Base-by-base conservation (phyloP, 1,140 invertebrate genomes). In the Marisa cornuarietis region DNA sequence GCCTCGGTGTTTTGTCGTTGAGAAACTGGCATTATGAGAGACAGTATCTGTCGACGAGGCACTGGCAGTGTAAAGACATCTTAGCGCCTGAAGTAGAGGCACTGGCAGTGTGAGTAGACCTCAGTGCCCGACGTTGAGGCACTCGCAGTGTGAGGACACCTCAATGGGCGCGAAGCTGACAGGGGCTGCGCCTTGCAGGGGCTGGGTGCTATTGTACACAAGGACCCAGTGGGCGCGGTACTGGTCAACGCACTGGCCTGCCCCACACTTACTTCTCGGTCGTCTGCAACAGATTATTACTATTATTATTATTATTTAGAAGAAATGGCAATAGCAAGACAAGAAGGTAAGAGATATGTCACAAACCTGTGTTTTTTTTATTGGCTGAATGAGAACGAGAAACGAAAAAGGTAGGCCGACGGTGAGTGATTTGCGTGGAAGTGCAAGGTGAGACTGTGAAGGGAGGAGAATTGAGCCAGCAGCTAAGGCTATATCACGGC, bases 101-200 rank as follows among this genome's bases (percentile, higher is more conserved):
- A 78, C 1, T 63, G 9, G 20, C 49, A 78, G 49, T 31, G 18
- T 24, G 54, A 49, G n/a, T 9, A n/a, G 0, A 54, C 6, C 24
- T 78, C 63, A 79, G 24, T 79, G 76, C 8, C 83, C 83, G 16
- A 84, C 66, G 63, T 84, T 84, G 20, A 84, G 22, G 76, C 83
- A 84, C 72, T 84, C 83, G 66, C 83, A 84, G 71, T 84, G 83
- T 16, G 83, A 84, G 2, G 81, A 81, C 10, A 84, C 80, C 63
- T 82, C 79, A n/a, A 82, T 82, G 42, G 83, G 75, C 16, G 73
- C 65, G 66, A 84, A 84, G 65, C 79, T 84, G 77, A 84, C 83
- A 5, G 83, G 83, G 3, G 81, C 79, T 9, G 76, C 71, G 0
- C 79, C 79, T 16, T 71, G 26, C 0, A 58, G 20, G 11, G 79